These are phyloP conservation scores for Synergus itoensis DNA, from an alignment of 2,888 invertebrate species.

Conservation along the genomic window DNA sequence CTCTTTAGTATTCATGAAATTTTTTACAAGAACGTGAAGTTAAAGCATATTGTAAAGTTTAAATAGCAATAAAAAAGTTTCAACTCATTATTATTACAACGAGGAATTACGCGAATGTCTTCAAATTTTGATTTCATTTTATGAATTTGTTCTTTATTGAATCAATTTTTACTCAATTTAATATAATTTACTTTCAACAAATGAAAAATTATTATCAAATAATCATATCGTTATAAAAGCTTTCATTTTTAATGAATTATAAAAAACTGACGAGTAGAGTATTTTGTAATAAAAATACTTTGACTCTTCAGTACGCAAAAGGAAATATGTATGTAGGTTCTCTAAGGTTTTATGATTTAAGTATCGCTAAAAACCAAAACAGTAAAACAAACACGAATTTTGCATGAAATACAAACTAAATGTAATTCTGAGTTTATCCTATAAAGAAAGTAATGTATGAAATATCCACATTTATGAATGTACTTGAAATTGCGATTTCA, in stretches of 20 bases:
- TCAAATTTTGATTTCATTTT: not conserved
- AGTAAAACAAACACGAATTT: not conserved
- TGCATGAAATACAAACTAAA: not conserved
- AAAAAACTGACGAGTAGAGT: not conserved
- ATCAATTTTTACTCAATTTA: too few species aligned
- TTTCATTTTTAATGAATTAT: too few species aligned
- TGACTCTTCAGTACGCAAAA: not conserved
- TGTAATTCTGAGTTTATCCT: not conserved
- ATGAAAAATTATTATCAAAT: too few species aligned
- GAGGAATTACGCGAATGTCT: not conserved
- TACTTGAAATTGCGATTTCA: too few species aligned
- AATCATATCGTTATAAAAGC: too few species aligned
- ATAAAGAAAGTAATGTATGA: not conserved
- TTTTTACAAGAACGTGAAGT: conserved; percentile 16
- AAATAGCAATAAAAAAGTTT: not conserved
- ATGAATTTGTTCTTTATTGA: too few species aligned
- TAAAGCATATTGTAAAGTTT: not conserved
- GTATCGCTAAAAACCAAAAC: not conserved
- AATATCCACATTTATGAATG: too few species aligned
- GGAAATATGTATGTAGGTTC: not conserved
- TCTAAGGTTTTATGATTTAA: not conserved
- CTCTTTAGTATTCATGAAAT: conserved; percentile 8
- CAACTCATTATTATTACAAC: not conserved
- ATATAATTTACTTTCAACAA: not conserved
- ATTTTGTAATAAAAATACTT: not conserved